Percentiles rank a stretch among this genome's conserved stretches.
phyloP scores from a whole-genome alignment of 2,113 vertebrate genomes.

The Colius striatus region DNA sequence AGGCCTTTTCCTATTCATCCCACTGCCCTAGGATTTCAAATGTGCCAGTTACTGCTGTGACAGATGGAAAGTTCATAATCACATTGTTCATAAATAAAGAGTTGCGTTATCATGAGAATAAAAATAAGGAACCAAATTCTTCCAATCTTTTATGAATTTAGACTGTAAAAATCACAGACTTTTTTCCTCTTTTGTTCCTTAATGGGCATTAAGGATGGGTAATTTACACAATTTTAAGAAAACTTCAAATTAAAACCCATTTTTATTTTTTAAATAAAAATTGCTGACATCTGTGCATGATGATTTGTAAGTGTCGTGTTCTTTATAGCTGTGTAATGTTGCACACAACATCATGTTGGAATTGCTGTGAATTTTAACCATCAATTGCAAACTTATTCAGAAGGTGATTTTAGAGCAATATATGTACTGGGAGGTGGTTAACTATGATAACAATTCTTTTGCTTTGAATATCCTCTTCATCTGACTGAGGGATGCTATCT shows the following conservation, averaged over 20 bases:
- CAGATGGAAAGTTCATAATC: not conserved
- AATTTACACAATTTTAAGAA: not conserved
- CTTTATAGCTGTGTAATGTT: not conserved
- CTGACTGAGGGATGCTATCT: not conserved
- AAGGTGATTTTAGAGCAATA: not conserved
- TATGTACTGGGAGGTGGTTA: not conserved
- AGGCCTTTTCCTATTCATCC: not conserved
- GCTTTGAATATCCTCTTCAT: not conserved
- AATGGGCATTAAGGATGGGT: not conserved
- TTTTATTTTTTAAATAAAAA: not conserved
- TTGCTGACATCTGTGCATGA: too few relatives aligned
- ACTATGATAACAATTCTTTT: not conserved
- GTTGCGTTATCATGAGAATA: not conserved
- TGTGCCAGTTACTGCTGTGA: not conserved
- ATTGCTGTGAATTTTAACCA: not conserved
- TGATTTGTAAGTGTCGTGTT: not conserved
- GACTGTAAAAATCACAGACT: not conserved
- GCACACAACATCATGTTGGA: not conserved
- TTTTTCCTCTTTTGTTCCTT: not conserved
- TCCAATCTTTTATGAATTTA: not conserved
- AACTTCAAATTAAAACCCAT: not conserved
- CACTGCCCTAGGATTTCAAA: not conserved
- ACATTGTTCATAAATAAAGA: not conserved
- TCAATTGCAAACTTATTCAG: not conserved
- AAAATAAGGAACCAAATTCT: not conserved